These are phyloP conservation scores for Danio albolineatus DNA, from an alignment of 2,797 vertebrate species.

Conservation along the genomic window DNA sequence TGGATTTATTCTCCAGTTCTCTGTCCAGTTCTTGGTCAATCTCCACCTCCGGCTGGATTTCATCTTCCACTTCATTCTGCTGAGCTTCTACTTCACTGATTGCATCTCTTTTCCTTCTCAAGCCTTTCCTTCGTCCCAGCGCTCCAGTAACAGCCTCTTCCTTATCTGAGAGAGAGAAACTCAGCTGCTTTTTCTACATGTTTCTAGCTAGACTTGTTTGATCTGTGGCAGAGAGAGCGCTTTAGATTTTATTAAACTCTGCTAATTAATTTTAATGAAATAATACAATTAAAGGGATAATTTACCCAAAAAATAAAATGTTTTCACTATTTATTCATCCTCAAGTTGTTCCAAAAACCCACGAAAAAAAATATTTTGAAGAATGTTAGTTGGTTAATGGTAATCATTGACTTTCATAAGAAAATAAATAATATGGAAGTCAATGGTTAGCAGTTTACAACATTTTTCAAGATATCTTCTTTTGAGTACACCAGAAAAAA, in stretches of 20 bases:
- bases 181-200: background rate
- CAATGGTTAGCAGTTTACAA: too few relatives aligned
- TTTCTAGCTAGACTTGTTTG: background rate
- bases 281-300: too few relatives aligned
- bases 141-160: conserved; percentile 29
- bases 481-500: too few relatives aligned
- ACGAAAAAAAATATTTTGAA: too few relatives aligned
- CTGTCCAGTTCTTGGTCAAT: conserved; percentile 88
- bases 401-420: too few relatives aligned
- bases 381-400: too few relatives aligned
- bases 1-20: conserved; percentile 90
- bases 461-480: too few relatives aligned
- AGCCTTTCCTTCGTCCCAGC: conserved; percentile 36
- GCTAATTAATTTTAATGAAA: background rate
- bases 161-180: conserved; percentile 33
- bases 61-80: conserved; percentile 56
- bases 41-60: conserved; percentile 75
- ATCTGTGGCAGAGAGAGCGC: background rate
- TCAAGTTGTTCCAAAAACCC: too few relatives aligned
- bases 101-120: conserved; percentile 45
- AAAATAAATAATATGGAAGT: too few relatives aligned
- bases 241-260: background rate
- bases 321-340: too few relatives aligned
- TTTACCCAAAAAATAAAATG: too few relatives aligned
- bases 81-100: conserved; percentile 59